Evolutionary conservation across 2,888 invertebrate genomes (phyloP), one percentile per base, ranked within the genome.

Genomic region (Xylota segnis): DNA sequence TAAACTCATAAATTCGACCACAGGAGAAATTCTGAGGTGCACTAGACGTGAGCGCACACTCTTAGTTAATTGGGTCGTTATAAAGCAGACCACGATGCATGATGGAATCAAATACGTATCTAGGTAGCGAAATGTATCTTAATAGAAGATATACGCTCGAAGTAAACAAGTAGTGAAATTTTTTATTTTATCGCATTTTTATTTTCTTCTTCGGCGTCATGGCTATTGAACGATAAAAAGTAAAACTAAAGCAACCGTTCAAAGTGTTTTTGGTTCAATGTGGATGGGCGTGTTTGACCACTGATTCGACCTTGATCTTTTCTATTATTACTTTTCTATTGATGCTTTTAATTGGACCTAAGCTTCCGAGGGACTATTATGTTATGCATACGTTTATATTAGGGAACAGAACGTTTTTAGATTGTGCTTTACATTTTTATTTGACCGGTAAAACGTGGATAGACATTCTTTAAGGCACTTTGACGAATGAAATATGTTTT

Each of bases 91-190:
- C 50, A 32, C 27, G 56, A 52, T 54, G 14, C 61, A 23, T 47
- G 63, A 54, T 78, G 43, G 63, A 78, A 78, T 78, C 37, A 32
- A 74, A 68, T 78, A 74, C 54, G 32, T 65, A 54, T 10, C 37
- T 45, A 59, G 12, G 54, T 29, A 59, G 9, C 5, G 29, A 29
- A 54, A 43, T 12, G 23, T 68, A 68, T 54, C 59, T 74, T 10
- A 5, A 61, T 32, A 43, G 29, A 37, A 43, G 29, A 37, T 54
- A 54, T 10, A 34, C 68, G 43, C 34, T 50, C 14, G 18, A 65
- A 45, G 58, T 61, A 66, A 83, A 79, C 83, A 63, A 74, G 74
- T 75, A 71, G 79, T 70, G 83, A 84, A 84, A 84, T 70, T 84
- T n/a, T 72, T 77, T 58, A 68, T 56, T 61, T 76, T 29, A 52